phyloP scores from a whole-genome alignment of 37 sponge, comb jelly and placozoan species.

The Cliona cf. orientalis region DNA sequence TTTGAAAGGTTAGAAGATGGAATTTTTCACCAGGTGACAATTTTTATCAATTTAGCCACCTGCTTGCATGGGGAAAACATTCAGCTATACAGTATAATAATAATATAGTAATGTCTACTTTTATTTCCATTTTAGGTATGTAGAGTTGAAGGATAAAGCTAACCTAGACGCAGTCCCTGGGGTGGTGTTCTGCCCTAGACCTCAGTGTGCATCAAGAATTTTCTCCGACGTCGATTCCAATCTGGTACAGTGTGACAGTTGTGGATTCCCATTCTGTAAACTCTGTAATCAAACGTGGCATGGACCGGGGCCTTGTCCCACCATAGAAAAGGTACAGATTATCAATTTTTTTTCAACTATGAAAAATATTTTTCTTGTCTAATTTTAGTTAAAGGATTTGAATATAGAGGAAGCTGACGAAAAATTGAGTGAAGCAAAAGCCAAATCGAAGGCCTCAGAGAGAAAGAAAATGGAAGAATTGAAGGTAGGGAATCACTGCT shows the following conservation, averaged over 20 bases:
- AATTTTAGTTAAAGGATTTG: no score
- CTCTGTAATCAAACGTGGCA: constrained; percentile 67
- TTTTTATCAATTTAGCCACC: neutral
- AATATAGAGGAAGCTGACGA: neutral
- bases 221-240: constrained; percentile 62
- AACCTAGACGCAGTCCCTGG: constrained; percentile 66
- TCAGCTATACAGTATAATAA: neutral
- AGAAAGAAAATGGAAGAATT: constrained; percentile 53
- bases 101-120: neutral
- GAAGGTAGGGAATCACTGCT: constrained; percentile 7
- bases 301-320: constrained; percentile 51
- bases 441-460: neutral
- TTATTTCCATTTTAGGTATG: constrained; percentile 31
- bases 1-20: constrained; percentile 60
- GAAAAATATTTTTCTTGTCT: neutral
- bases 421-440: constrained; percentile 5
- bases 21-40: no score
- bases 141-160: constrained; percentile 32
- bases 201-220: constrained; percentile 41
- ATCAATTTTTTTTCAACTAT: neutral
- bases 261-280: constrained; percentile 77
- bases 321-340: constrained; percentile 36
- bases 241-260: constrained; percentile 56
- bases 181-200: constrained; percentile 78
- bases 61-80: no score